phyloP scores from a whole-genome alignment of 2,888 invertebrate genomes.

The Clivina fossor region DNA sequence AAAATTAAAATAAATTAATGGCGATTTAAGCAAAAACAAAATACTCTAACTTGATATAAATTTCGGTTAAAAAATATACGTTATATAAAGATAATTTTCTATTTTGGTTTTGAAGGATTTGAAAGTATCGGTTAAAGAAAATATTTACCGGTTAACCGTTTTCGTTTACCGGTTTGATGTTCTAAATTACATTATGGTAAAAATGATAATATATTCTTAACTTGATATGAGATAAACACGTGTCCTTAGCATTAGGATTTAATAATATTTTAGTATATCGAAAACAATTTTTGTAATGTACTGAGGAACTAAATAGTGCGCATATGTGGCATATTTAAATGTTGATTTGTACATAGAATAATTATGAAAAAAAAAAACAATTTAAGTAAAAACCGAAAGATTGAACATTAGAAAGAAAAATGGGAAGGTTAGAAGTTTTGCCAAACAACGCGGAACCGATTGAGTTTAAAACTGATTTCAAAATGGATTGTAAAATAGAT shows the following conservation, averaged over 20 bases:
- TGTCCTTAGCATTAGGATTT: constrained; percentile 33
- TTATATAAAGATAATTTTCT: too few relatives aligned
- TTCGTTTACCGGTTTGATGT: too few relatives aligned
- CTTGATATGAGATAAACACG: constrained; percentile 33
- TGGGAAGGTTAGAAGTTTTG: not conserved
- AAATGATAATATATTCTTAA: constrained; percentile 33
- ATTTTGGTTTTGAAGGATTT: too few relatives aligned
- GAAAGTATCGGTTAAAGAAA: too few relatives aligned
- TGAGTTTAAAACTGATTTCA: not conserved
- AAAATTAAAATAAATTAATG: too few relatives aligned
- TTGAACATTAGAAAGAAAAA: not conserved
- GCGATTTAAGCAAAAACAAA: too few relatives aligned
- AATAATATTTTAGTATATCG: constrained; percentile 34
- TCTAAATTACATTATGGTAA: constrained; percentile 28
- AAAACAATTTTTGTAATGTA: constrained; percentile 35
- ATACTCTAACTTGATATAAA: too few relatives aligned
- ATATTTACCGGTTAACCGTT: too few relatives aligned
- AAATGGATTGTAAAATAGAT: constrained; percentile 2
- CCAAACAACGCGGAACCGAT: not conserved
- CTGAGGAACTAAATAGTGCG: constrained; percentile 30
- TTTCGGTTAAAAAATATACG: too few relatives aligned
- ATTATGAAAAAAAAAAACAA: not conserved
- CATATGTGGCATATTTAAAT: constrained; percentile 31
- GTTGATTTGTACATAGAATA: constrained; percentile 31
- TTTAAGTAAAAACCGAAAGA: not conserved